Evolutionary conservation across 2,797 vertebrate genomes (phyloP).

Genomic region (Paratrypauchen microcephalus): DNA sequence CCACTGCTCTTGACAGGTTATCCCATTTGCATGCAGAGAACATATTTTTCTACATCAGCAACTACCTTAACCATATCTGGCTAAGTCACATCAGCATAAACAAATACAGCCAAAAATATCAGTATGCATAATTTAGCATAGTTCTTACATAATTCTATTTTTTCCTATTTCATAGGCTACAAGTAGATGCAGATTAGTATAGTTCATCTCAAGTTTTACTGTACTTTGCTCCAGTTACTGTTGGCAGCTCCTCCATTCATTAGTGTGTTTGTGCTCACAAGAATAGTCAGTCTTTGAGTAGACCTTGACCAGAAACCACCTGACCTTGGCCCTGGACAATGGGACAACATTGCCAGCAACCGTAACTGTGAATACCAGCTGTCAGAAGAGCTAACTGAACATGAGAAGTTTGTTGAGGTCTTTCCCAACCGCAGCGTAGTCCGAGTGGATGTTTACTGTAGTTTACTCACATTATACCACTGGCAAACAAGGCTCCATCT

Average conservation of each 20-base stretch:
- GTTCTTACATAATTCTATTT: too few species aligned
- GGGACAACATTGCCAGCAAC: slow-evolving; percentile 70
- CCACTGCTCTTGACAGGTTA: too few species aligned
- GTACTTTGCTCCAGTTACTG: slow-evolving; percentile 51
- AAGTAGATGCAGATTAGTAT: slow-evolving; percentile 39
- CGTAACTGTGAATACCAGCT: slow-evolving; percentile 81
- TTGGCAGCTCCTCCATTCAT: slow-evolving; percentile 69
- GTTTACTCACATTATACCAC: slow-evolving; percentile 68
- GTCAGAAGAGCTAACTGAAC: slow-evolving; percentile 70
- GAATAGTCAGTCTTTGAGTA: slow-evolving; percentile 69
- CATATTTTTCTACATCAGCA: too few species aligned
- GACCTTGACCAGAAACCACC: slow-evolving; percentile 74
- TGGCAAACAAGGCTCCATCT: slow-evolving; percentile 65
- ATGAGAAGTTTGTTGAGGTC: slow-evolving; percentile 78
- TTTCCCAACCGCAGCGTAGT: slow-evolving; percentile 71
- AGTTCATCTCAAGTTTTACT: slow-evolving; percentile 45
- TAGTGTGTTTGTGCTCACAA: slow-evolving; percentile 69
- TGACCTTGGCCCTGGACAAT: slow-evolving; percentile 76
- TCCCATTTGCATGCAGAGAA: too few species aligned
- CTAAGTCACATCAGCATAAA: too few species aligned
- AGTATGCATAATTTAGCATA: too few species aligned
- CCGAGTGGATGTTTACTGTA: slow-evolving; percentile 80
- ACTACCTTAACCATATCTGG: too few species aligned
- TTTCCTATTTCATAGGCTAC: neutral
- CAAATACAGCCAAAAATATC: too few species aligned